phyloP scores from a whole-genome alignment of 2,797 vertebrate genomes.

The Enteromius radiatus region DNA sequence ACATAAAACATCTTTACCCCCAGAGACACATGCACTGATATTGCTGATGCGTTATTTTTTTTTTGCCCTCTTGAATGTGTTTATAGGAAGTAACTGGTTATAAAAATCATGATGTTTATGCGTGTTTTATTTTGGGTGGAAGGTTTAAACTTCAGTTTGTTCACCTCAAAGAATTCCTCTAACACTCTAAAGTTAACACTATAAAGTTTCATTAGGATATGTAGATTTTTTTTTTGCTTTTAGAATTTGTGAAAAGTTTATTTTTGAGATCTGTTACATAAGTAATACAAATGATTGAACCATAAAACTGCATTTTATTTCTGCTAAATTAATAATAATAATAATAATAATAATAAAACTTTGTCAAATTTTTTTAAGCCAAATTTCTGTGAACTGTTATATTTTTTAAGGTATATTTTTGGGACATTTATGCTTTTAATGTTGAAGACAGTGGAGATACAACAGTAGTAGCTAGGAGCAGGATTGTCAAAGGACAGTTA shows the following conservation, averaged over 20 bases:
- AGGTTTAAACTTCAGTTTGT: neutral
- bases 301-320: neutral
- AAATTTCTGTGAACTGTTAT: too few relatives aligned
- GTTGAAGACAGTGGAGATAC: too few relatives aligned
- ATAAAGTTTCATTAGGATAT: neutral
- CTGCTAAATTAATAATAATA: neutral
- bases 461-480: neutral
- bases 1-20: conserved; percentile 16
- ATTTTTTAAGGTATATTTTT: too few relatives aligned
- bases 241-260: neutral
- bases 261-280: neutral
- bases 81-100: conserved; percentile 13
- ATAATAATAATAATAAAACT: too few relatives aligned
- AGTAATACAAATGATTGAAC: conserved; percentile 28
- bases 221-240: neutral
- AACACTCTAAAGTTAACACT: too few relatives aligned
- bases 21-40: conserved; percentile 13
- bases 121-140: neutral
- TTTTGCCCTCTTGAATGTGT: neutral
- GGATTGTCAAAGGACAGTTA: neutral
- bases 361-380: too few relatives aligned
- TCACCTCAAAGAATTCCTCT: neutral
- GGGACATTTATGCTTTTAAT: too few relatives aligned
- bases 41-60: conserved; percentile 36
- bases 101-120: neutral